Conservation (phyloP, 2,888 invertebrate species). For the Heliconius aoede region DNA sequence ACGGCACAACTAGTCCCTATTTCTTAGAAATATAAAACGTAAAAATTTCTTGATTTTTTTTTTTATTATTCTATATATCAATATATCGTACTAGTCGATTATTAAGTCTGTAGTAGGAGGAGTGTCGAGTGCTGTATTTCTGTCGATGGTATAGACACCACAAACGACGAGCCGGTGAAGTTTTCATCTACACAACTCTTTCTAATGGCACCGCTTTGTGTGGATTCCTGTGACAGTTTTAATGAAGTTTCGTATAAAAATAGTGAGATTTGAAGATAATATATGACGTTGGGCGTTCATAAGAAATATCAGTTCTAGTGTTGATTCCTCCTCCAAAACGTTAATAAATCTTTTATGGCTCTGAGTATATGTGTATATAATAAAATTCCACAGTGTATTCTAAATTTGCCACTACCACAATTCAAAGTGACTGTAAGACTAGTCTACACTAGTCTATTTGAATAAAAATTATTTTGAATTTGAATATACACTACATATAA, state of each 20-base stretch:
- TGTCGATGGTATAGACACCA: constrained; percentile 55
- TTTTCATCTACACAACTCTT: constrained; percentile 36
- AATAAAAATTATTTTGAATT: too few species aligned
- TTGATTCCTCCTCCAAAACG: too few species aligned
- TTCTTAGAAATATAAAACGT: too few species aligned
- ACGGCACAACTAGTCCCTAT: not conserved
- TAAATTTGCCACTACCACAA: too few species aligned
- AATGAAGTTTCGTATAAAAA: constrained; percentile 30
- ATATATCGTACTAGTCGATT: not conserved
- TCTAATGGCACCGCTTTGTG: constrained; percentile 34
- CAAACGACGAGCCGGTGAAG: constrained; percentile 33
- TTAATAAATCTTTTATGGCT: too few species aligned
- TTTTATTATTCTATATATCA: not conserved
- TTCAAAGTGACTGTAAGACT: too few species aligned
- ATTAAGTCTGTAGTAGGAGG: constrained; percentile 18
- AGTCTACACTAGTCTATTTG: too few species aligned
- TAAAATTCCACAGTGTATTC: too few species aligned
- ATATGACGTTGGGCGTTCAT: not conserved
- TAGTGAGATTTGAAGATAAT: not conserved
- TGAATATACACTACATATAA: too few species aligned
- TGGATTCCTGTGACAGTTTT: constrained; percentile 41
- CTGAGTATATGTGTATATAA: too few species aligned
- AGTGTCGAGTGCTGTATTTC: constrained; percentile 57
- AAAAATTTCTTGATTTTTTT: too few species aligned
- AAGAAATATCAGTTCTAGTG: not conserved